phyloP scores from a whole-genome alignment of 2,888 invertebrate genomes.

The Agriotes lineatus region DNA sequence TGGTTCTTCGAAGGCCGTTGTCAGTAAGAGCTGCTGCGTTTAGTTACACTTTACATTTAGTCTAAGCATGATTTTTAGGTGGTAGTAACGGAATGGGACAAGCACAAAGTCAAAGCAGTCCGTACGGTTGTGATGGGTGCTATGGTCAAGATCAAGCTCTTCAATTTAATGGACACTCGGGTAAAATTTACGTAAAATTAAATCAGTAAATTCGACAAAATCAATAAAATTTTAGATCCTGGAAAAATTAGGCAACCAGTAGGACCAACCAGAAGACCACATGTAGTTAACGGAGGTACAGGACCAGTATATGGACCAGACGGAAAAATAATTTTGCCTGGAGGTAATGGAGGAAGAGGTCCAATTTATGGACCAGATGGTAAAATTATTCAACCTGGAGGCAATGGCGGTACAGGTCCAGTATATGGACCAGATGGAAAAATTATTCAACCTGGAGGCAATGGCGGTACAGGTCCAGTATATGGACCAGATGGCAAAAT shows the following conservation, averaged over 20 bases:
- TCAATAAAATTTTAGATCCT: no score
- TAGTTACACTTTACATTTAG: neutral
- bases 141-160: slow-evolving; percentile 59
- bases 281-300: neutral
- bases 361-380: no score
- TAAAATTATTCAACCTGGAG: no score
- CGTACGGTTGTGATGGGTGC: slow-evolving; percentile 79
- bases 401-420: no score
- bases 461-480: no score
- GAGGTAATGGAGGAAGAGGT: no score
- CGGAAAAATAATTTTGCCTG: no score
- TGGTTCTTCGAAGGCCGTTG: slow-evolving; percentile 77
- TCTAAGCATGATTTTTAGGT: slow-evolving; percentile 67
- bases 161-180: slow-evolving; percentile 3
- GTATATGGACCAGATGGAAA: no score
- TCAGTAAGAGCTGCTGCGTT: slow-evolving; percentile 72
- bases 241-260: neutral
- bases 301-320: neutral
- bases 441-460: no score
- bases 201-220: no score
- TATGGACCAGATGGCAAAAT: no score
- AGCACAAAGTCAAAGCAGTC: slow-evolving; percentile 87
- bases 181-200: no score
- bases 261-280: neutral
- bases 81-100: slow-evolving; percentile 89